Evolutionary conservation across 1,140 invertebrate species (phyloP), one percentile per base, ranked within the genome.

Genomic region (Papilio aristodemus): DNA sequence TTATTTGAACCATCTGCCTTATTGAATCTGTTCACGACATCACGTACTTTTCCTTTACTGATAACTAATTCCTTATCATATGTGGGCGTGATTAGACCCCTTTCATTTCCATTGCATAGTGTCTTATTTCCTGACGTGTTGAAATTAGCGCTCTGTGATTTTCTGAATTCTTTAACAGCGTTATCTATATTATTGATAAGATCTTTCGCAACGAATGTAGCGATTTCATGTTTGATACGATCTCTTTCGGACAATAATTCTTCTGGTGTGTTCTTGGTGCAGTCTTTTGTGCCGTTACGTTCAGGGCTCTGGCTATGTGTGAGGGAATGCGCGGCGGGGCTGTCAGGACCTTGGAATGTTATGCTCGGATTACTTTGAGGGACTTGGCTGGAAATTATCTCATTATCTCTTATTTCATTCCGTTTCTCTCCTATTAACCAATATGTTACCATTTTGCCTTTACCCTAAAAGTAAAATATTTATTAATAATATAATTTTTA

Each of bases 401-500:
- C 22, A 38, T n/a, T 76, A 72, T 13, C 67, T 25, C 63, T 75
- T 69, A 39, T 38, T 64, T 62, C 75, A 69, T 71, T 54, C 10
- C 68, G 36, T 72, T 86, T 90, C 58, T 96, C 95, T 25, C 97
- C 96, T 5, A 94, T 92, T 17, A 98, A 90, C 97, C 97, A 98
- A 83, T 97, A 98, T 0, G 97, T 98, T 17, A 94, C 95, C 93
- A 97, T 95, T 79, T 93, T 94, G 0, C 97, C 97, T 93, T 97
- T 98, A 1, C 97, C 97, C 95, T 96, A 73, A 25, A 67, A 70
- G 77, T 32, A 32, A 32, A 32, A 32, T 32, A 32, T 3, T 32
- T 32, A 32, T 32, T 32, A 32, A 32, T 2, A 32, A 32, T 6
- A 32, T 32, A 3, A 32, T 32, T 32, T 32, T 32, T 32, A 32